phyloP scores from a whole-genome alignment of 2,888 invertebrate genomes.

The Heteromyza rotundicornis region DNA sequence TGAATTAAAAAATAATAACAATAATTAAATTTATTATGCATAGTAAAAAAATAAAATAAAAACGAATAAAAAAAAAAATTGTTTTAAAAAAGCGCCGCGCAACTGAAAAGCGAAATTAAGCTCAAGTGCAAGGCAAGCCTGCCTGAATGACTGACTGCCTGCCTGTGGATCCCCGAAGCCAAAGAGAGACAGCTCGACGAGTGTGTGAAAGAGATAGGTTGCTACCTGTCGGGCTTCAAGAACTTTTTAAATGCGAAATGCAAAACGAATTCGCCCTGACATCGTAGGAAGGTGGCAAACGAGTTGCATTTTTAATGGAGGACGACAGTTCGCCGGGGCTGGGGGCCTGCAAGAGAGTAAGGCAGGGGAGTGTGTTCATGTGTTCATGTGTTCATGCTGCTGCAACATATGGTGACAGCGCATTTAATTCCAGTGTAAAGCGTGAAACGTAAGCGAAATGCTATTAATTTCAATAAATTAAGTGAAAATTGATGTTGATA shows the following conservation, averaged over 20 bases:
- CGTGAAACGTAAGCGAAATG: slow-evolving; percentile 30
- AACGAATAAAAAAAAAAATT: slow-evolving; percentile 11
- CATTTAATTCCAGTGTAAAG: not conserved
- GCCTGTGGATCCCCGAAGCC: not conserved
- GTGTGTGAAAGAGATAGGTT: no score
- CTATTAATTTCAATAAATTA: slow-evolving; percentile 40
- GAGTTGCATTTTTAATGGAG: slow-evolving; percentile 23
- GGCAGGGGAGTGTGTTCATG: no score
- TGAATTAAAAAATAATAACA: not conserved
- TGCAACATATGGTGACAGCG: no score
- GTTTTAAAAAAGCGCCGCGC: slow-evolving; percentile 12
- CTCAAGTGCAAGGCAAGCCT: slow-evolving; percentile 19
- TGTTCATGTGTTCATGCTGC: no score
- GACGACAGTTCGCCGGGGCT: slow-evolving; percentile 4
- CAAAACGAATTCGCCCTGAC: slow-evolving; percentile 17
- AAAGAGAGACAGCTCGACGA: no score
- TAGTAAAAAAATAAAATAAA: not conserved
- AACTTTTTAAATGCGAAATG: not conserved
- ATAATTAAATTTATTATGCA: not conserved
- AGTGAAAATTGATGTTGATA: slow-evolving; percentile 36
- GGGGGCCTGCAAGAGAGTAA: no score
- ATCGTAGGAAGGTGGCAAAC: slow-evolving; percentile 12
- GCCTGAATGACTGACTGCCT: not conserved
- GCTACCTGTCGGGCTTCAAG: no score
- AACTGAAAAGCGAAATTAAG: slow-evolving; percentile 19